phyloP scores from a whole-genome alignment of 2,888 invertebrate genomes.

The Dorcus hopei region DNA sequence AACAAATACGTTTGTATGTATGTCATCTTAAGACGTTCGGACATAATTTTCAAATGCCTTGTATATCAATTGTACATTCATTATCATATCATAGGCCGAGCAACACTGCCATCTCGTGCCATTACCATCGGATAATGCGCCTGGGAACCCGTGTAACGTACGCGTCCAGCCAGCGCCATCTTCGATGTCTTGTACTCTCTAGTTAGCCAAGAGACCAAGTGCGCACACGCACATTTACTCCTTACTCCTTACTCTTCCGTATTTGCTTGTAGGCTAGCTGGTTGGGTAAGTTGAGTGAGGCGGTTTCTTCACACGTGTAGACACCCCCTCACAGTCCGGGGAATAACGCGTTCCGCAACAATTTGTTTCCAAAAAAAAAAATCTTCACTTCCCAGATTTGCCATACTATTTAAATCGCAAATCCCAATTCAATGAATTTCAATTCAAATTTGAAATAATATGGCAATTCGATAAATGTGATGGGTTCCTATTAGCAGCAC shows the following conservation, averaged over 20 bases:
- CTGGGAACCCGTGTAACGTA: constrained; percentile 26
- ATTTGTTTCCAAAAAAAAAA: neutral
- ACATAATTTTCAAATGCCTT: constrained; percentile 41
- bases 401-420: neutral
- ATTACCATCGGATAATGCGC: constrained; percentile 33
- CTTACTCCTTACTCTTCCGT: constrained; percentile 31
- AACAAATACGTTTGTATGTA: constrained; percentile 18
- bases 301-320: constrained; percentile 7
- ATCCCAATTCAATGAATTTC: neutral
- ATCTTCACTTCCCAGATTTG: neutral
- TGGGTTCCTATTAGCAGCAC: neutral
- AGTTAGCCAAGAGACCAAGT: constrained; percentile 36
- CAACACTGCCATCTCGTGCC: constrained; percentile 48
- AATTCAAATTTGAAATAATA: neutral
- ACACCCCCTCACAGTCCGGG: neutral
- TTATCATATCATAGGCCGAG: constrained; percentile 48
- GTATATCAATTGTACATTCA: constrained; percentile 48
- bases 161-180: constrained; percentile 32
- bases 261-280: constrained; percentile 34
- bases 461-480: neutral
- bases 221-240: constrained; percentile 33
- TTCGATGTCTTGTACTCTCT: constrained; percentile 25
- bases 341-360: neutral
- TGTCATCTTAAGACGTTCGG: constrained; percentile 26
- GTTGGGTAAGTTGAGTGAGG: constrained; percentile 34